Evolutionary conservation across 2,113 vertebrate species (phyloP), one percentile per base, ranked within the genome.

Genomic region (Oryzias melastigma): DNA sequence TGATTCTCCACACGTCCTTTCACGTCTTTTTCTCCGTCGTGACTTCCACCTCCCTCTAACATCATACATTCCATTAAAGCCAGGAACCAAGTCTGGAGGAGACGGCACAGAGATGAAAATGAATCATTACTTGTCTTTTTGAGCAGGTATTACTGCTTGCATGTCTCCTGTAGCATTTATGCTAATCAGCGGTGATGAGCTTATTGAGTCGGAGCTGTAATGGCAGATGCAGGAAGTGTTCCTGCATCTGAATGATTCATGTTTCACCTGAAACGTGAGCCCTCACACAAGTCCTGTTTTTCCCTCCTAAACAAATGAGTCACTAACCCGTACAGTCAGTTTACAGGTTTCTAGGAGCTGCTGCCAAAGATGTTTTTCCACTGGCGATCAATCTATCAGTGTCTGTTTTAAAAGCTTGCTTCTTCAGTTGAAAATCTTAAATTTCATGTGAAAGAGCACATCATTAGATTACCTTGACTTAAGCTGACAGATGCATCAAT

Each of bases 71-170:
- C 7, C 14, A 27, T 29, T 41, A 62, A 58, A 75, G 59, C 14
- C 63, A 53, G 17, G 1, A 58, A 67, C 75, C 18, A n/a, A 48
- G 12, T 53, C 66, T 51, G 40, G 29, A 41, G 57, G 73, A 76
- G 71, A 68, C 58, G 70, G n/a, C 75, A 80, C 82, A 74, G 45
- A 51, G 19, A 27, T 78, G 82, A 75, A 87, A 77, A 88, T 71
- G 55, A 62, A 57, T 82, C 54, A 82, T 86, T 81, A 80, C 43
- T 40, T 59, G 50, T 65, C 35, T 78, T 15, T 82, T 52, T 47
- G 56, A 68, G 71, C 65, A 61, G 66, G 54, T 58, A 18, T 76
- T 74, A 1, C 55, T 48, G 67, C 59, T 41, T 15, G 50, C 69
- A 44, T 71, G 1, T 68, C 70, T 78, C 25, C 14, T 55, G 13